phyloP scores from a whole-genome alignment of 2,888 invertebrate species.

The Ormyrus labotus region DNA sequence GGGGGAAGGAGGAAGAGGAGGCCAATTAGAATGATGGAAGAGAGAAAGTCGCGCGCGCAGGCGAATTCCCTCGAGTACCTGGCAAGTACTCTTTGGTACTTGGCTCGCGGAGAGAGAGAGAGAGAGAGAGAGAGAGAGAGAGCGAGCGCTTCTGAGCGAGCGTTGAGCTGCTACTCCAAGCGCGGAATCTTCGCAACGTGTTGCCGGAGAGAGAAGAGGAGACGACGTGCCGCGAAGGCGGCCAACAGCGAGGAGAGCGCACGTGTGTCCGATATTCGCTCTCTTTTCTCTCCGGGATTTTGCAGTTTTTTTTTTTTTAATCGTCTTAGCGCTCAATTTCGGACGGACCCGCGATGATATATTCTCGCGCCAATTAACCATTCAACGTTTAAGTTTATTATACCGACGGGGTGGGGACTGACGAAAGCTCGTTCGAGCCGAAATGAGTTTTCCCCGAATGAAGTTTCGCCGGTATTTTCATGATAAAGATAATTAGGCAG shows the following conservation, averaged over 20 bases:
- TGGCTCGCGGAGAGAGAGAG: neutral
- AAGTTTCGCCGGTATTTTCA: neutral
- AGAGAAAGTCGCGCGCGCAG: constrained; percentile 30
- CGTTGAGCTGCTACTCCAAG: constrained; percentile 6
- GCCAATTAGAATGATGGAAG: constrained; percentile 56
- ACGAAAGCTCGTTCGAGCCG: no score
- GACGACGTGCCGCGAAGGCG: constrained; percentile 10
- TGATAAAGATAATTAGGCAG: neutral
- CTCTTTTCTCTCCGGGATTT: neutral
- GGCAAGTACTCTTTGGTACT: constrained; percentile 47
- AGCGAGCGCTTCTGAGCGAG: neutral
- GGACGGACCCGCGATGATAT: no score
- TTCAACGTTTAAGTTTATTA: no score
- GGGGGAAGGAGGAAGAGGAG: constrained; percentile 9
- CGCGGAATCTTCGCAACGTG: constrained; percentile 41
- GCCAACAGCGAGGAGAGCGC: neutral
- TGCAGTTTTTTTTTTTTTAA: no score
- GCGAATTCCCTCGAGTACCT: constrained; percentile 47
- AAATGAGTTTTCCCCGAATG: neutral
- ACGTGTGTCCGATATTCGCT: constrained; percentile 26
- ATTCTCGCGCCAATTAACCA: no score
- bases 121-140: constrained; percentile 5
- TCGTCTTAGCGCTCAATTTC: no score
- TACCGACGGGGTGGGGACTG: no score
- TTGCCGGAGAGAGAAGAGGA: constrained; percentile 19